Conservation (phyloP, 2,113 vertebrate species). For the Hydrolagus affinis region DNA sequence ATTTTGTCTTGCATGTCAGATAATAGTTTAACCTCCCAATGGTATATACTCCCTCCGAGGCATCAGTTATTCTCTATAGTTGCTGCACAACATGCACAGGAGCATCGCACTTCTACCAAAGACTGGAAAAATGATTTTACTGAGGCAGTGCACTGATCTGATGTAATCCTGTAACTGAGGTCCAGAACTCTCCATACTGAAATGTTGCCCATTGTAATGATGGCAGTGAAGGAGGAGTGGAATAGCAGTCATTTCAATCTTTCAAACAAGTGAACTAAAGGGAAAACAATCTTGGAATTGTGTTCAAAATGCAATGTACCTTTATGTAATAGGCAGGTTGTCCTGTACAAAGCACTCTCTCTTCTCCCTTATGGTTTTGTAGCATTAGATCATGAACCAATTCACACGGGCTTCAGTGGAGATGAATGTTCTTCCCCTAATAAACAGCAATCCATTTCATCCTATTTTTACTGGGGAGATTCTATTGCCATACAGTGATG, state of each 20-base stretch:
- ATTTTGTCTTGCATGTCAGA: neutral
- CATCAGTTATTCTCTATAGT: neutral
- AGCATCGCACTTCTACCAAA: neutral
- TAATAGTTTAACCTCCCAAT: neutral
- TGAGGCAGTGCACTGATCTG: neutral
- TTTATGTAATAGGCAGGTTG: neutral
- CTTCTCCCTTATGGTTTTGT: neutral
- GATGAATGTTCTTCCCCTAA: too few relatives aligned
- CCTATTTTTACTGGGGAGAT: too few relatives aligned
- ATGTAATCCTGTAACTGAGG: neutral
- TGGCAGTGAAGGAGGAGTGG: neutral
- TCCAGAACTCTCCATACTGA: neutral
- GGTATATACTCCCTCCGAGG: neutral
- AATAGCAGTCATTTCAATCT: neutral
- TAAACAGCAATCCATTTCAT: too few relatives aligned
- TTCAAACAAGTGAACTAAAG: neutral
- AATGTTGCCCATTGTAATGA: neutral
- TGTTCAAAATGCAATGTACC: too few relatives aligned
- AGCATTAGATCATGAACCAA: neutral
- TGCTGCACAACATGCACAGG: neutral
- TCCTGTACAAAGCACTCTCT: neutral
- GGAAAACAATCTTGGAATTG: too few relatives aligned
- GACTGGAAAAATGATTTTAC: neutral
- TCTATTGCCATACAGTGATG: too few relatives aligned
- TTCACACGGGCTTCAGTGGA: too few relatives aligned